Conservation (phyloP, 2,113 vertebrate species). For the Equus przewalskii region DNA sequence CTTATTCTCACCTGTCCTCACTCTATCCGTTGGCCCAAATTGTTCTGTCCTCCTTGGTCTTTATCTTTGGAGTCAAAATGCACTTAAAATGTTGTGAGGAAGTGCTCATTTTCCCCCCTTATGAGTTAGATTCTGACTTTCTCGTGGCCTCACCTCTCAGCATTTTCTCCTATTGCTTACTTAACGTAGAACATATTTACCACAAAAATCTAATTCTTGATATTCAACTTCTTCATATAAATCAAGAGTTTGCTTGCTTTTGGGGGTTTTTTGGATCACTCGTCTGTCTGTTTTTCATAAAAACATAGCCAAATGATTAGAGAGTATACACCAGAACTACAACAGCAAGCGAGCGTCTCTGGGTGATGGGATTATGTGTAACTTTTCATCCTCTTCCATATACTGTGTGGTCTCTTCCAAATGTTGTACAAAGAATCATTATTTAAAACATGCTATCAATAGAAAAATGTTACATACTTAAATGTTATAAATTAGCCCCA, state of each 20-base stretch:
- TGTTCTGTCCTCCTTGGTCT: not conserved
- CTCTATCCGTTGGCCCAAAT: not conserved
- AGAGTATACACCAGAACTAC: not conserved
- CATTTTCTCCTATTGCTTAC: not conserved
- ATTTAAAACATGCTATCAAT: not conserved
- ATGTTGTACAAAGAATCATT: not conserved
- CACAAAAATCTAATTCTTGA: not conserved
- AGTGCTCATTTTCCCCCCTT: not conserved
- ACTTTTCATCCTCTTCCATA: not conserved
- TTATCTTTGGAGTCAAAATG: not conserved
- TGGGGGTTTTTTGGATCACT: not conserved
- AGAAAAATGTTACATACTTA: not conserved
- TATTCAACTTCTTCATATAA: conserved; percentile 1
- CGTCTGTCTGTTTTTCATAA: not conserved
- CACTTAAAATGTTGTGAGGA: not conserved
- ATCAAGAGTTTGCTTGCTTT: not conserved
- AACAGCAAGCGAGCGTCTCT: not conserved
- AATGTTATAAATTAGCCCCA: not conserved
- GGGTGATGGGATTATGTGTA: not conserved
- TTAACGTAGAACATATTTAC: not conserved
- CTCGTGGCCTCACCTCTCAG: not conserved
- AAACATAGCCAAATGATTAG: not conserved
- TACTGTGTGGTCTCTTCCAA: not conserved
- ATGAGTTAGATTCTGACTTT: not conserved
- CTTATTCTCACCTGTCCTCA: not conserved